Conservation (phyloP, 2,797 vertebrate species). For the Onychomys torridus region DNA sequence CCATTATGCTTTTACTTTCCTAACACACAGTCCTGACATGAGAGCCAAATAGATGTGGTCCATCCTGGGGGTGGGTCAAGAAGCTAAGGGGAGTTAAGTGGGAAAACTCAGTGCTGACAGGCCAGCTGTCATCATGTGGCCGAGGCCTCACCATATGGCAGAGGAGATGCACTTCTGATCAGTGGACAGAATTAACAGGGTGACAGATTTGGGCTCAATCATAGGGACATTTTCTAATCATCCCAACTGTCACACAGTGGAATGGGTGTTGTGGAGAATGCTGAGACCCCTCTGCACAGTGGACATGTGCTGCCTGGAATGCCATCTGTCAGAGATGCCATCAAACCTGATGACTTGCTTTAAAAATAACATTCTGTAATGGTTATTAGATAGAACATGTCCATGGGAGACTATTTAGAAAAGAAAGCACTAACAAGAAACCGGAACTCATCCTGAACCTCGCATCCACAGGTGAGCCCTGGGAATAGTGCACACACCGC, state of each 20-base stretch:
- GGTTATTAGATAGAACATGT: neutral
- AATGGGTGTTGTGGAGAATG: neutral
- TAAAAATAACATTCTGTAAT: constrained; percentile 47
- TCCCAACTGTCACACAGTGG: neutral
- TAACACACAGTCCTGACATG: neutral
- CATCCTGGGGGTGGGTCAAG: neutral
- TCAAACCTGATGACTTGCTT: constrained; percentile 41
- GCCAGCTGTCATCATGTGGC: neutral
- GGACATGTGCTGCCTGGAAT: neutral
- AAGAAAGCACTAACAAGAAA: constrained; percentile 34
- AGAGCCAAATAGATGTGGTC: neutral
- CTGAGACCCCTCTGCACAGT: neutral
- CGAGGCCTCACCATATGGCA: neutral
- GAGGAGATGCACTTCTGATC: constrained; percentile 49
- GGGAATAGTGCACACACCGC: neutral
- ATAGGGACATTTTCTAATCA: constrained; percentile 49
- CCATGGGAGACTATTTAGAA: neutral
- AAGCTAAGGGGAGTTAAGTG: neutral
- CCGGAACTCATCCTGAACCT: neutral
- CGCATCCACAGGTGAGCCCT: neutral
- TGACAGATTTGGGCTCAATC: neutral
- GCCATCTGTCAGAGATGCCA: constrained; percentile 45
- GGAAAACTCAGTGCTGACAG: neutral
- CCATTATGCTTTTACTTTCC: neutral
- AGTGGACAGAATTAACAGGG: neutral